Base-by-base conservation (phyloP, 2,888 invertebrate species). In the Chrysotoxum bicinctum region DNA sequence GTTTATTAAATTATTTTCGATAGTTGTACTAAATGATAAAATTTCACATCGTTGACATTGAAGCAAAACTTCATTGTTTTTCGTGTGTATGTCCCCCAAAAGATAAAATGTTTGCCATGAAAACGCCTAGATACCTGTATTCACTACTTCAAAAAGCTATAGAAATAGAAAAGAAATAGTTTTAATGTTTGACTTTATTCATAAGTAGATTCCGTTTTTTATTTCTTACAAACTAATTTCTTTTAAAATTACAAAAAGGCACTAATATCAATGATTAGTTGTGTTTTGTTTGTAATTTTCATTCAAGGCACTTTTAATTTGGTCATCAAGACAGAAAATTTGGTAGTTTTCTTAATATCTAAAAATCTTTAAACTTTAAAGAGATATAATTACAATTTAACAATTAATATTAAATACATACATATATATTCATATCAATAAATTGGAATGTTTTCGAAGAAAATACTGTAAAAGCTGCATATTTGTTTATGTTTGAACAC, bases 291-390 rank as follows among this genome's bases (percentile, higher is more conserved):
- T 30, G 23, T 40, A 43, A 5, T 30, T 48, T 78, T 72, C n/a
- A 26, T 74, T 48, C 10, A 66, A 78, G 83, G 83, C 83, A 83
- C 83, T 74, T 78, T 74, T 48, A 54, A 43, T 83, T 83, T 83
- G 78, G 73, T 83, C 68, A 76, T 56, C 5, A 52, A 35, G 32
- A 35, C 54, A 64, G 32, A 23, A 3, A 69, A 64, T 68, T 77
- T 73, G 72, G 77, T 66, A 77, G 30, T 77, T 19, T 60, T 30
- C 32, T 56, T 64, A 66, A 9, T 21, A 4, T 21, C 26, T 35
- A 32, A 21, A 48, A n/a, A 12, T 23, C 3, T 0, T 43, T 23
- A 26, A 30, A 62, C 10, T 30, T 62, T 43, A 19, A 43, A 45
- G 0, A 45, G 6, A 43, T 23, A 14, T 40, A 10, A 10, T 30